Conservation (phyloP, 2,888 invertebrate species). For the Molanna angustata region DNA sequence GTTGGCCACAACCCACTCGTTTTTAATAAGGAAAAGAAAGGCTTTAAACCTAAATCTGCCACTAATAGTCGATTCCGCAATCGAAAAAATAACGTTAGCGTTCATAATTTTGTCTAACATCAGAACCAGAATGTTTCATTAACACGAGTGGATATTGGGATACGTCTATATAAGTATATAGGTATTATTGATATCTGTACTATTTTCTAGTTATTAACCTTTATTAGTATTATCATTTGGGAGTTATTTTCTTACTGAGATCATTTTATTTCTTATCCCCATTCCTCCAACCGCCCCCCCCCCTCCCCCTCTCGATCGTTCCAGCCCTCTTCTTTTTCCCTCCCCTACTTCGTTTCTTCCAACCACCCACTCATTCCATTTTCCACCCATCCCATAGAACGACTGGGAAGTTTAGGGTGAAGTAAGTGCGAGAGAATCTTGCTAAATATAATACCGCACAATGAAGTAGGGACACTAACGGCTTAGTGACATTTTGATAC, state of each 20-base stretch:
- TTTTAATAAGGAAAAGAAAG: too few relatives aligned
- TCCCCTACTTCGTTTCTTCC: too few relatives aligned
- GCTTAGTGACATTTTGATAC: not conserved
- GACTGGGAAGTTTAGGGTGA: slow-evolving; percentile 35
- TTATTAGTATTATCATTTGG: not conserved
- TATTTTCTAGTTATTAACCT: too few relatives aligned
- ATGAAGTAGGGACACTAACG: not conserved
- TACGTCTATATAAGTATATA: too few relatives aligned
- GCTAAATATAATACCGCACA: slow-evolving; percentile 28
- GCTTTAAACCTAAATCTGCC: too few relatives aligned
- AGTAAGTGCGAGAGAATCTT: slow-evolving; percentile 32
- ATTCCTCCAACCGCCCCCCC: not conserved
- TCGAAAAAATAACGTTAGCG: too few relatives aligned
- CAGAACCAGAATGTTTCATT: too few relatives aligned
- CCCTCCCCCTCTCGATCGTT: slow-evolving; percentile 35
- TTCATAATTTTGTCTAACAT: too few relatives aligned
- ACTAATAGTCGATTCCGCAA: too few relatives aligned
- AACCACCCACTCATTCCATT: slow-evolving; percentile 35
- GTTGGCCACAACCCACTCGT: too few relatives aligned
- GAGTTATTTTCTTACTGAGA: not conserved
- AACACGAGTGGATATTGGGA: too few relatives aligned
- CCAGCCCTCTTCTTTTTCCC: slow-evolving; percentile 38
- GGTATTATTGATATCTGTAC: too few relatives aligned
- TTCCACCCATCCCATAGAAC: slow-evolving; percentile 31
- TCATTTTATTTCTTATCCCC: not conserved